Evolutionary conservation across 2,113 vertebrate genomes (phyloP).

Genomic region (Ancistrus triradiatus): DNA sequence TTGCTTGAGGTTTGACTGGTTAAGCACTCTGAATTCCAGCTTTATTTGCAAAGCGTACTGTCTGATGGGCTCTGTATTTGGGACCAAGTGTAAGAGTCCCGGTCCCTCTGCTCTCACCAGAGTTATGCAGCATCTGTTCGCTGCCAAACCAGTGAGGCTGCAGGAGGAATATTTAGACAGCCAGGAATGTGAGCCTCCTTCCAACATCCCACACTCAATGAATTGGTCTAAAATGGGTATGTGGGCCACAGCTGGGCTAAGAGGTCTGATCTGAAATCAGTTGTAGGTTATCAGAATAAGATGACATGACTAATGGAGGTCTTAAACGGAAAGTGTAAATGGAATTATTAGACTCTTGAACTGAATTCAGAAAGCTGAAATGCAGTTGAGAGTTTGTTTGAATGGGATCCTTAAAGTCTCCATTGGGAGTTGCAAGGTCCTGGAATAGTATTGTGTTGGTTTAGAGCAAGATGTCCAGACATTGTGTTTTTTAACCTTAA

Average conservation of each 20-base stretch:
- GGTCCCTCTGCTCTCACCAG: not conserved
- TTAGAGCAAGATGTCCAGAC: too few relatives aligned
- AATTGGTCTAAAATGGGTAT: not conserved
- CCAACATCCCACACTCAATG: constrained; percentile 8
- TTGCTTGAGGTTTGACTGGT: not conserved
- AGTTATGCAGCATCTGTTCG: constrained; percentile 1
- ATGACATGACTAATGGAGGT: too few relatives aligned
- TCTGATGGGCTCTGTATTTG: not conserved
- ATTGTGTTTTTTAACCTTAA: too few relatives aligned
- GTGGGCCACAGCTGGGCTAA: not conserved
- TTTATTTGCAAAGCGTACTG: not conserved
- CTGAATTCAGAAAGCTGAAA: too few relatives aligned
- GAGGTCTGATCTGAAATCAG: not conserved
- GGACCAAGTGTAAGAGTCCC: not conserved
- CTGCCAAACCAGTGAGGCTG: constrained; percentile 22
- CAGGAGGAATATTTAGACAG: constrained; percentile 11
- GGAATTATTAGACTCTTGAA: too few relatives aligned
- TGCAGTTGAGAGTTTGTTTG: too few relatives aligned
- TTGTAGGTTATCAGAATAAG: not conserved
- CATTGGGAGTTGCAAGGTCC: too few relatives aligned
- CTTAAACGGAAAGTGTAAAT: too few relatives aligned
- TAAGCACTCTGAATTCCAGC: not conserved
- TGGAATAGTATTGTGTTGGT: too few relatives aligned
- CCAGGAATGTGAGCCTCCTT: not conserved
- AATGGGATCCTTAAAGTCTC: too few relatives aligned